Evolutionary conservation across 2,113 vertebrate genomes (phyloP).

Genomic region (Falcunculus frontatus): DNA sequence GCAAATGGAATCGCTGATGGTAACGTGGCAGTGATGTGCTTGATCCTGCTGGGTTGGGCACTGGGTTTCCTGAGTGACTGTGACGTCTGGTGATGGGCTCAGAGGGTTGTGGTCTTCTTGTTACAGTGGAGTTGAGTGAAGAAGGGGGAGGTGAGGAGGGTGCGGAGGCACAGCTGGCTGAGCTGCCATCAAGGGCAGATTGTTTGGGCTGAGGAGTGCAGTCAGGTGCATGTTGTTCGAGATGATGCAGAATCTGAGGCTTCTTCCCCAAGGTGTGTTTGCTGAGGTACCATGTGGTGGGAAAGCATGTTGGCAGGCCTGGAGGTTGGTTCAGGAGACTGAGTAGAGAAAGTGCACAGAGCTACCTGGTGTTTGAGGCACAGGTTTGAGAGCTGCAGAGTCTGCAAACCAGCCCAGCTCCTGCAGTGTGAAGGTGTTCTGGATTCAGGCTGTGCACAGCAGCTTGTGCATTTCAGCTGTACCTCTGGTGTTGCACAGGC

Average conservation of each 20-base stretch:
- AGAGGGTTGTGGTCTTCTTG: background rate
- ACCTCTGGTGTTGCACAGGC: background rate
- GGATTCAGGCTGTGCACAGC: background rate
- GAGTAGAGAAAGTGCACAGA: background rate
- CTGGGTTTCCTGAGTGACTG: background rate
- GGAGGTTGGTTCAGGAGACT: background rate
- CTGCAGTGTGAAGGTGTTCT: background rate
- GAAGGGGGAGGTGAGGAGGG: background rate
- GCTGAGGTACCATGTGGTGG: fast-evolving
- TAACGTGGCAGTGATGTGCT: background rate
- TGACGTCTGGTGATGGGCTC: background rate
- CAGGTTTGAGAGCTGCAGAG: background rate
- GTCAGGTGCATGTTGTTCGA: background rate
- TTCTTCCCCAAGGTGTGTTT: background rate
- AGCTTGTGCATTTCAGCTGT: background rate
- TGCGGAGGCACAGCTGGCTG: background rate
- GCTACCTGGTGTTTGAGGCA: fast-evolving
- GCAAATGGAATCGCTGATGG: background rate
- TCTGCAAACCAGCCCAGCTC: background rate
- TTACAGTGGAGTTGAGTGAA: background rate
- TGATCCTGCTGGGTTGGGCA: background rate
- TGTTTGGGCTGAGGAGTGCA: background rate
- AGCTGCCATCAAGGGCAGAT: background rate
- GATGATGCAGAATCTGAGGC: background rate
- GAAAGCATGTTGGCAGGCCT: fast-evolving